Evolutionary conservation across 1,140 invertebrate species (phyloP), one percentile per base, ranked within the genome.

Genomic region (Lithobius niger): DNA sequence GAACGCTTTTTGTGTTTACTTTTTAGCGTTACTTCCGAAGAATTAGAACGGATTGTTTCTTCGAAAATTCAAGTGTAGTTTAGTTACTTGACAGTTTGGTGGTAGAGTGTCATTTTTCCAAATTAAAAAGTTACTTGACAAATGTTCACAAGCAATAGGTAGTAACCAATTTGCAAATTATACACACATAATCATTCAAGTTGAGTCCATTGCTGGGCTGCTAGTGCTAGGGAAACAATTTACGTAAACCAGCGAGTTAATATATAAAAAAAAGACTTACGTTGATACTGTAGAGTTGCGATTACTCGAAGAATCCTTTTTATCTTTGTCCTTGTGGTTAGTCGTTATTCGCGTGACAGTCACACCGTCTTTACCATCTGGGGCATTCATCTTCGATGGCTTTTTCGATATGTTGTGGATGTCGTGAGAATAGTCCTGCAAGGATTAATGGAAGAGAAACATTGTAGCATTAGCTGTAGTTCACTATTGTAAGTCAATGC

Each of bases 321-420:
- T 59, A n/a, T 57, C 52, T 6, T 56, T 55, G 52, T 60, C 57
- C 51, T 53, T 55, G 2, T 47, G 52, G 27, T 56, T 26, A 51
- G 58, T 57, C 18, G 51, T 59, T 18, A 60, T 51, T 49, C 31
- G 56, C 1, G 54, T 59, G 3, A 60, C 19, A 6, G 54, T 59
- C 36, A 61, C 52, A 15, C 42, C 42, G 21, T 52, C 52, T 25
- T 53, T 52, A 18, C 27, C 26, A 28, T 58, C 49, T n/a, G 44
- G 36, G 28, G 19, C 27, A 6, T 4, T 26, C 16, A 22, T 26
- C 55, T 69, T 68, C 27, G 60, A 61, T 31, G 69, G 65, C 36
- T 64, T 66, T 57, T 68, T 68, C 58, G 74, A 72, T 44, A 69
- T 68, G 69, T 79, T 82, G 55, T 74, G 69, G 60, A 77, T 78